A percentile compares a stretch with the other conserved stretches of the same genome.
Evolutionary conservation across 2,888 invertebrate genomes (phyloP).

Genomic region (Andrena dorsata): DNA sequence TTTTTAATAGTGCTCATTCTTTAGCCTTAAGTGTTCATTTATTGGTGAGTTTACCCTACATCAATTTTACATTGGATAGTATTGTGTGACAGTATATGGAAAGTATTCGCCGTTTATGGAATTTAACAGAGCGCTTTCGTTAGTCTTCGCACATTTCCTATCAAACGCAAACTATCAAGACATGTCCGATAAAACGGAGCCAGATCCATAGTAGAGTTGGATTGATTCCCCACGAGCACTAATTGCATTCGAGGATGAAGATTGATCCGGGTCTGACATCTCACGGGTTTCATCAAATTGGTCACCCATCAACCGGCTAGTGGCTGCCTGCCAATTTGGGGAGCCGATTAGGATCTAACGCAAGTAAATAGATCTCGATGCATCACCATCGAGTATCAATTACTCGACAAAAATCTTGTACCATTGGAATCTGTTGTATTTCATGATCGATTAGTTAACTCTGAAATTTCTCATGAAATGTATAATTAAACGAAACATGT

Average conservation of each 20-base stretch:
- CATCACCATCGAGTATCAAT: not conserved
- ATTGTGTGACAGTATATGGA: not conserved
- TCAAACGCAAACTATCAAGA: conserved; percentile 24
- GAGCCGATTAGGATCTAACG: conserved; percentile 44
- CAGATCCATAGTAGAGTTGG: conserved; percentile 12
- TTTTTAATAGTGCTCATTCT: no score
- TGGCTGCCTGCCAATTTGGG: conserved; percentile 54
- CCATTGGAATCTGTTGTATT: not conserved
- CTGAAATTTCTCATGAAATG: not conserved
- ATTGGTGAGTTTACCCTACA: no score
- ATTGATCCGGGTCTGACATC: conserved; percentile 60
- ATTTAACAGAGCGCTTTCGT: not conserved
- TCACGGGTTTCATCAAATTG: conserved; percentile 54
- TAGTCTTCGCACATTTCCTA: not conserved
- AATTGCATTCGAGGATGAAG: conserved; percentile 60
- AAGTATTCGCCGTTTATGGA: not conserved
- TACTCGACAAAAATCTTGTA: conserved; percentile 2
- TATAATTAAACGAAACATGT: not conserved
- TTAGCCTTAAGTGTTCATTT: no score
- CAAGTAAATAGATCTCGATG: conserved; percentile 47
- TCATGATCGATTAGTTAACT: not conserved
- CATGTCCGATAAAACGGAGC: conserved; percentile 26
- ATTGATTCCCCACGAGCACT: conserved; percentile 38
- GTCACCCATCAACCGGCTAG: conserved; percentile 49
- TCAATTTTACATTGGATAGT: not conserved